Conservation (phyloP, 2,113 vertebrate genomes). For the Pollachius pollachius region DNA sequence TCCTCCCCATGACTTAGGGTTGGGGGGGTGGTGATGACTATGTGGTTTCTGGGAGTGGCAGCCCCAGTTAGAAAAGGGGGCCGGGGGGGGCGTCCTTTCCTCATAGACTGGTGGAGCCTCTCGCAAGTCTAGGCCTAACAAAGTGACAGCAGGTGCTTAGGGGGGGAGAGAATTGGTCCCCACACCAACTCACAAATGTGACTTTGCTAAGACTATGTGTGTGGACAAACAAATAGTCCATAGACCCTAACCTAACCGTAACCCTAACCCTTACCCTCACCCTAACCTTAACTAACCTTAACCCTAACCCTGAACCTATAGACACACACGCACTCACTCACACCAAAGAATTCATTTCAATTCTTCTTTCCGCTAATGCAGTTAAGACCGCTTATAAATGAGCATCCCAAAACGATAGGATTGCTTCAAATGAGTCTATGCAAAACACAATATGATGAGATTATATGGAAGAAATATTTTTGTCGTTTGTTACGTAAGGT, state of each 20-base stretch:
- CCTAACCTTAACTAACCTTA: too few relatives aligned
- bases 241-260: not conserved
- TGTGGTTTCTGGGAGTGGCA: slow-evolving; percentile 70
- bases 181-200: too few relatives aligned
- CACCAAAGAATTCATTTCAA: not conserved
- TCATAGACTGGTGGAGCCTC: slow-evolving; percentile 58
- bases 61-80: not conserved
- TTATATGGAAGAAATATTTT: too few relatives aligned
- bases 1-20: not conserved
- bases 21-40: slow-evolving; percentile 37
- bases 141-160: slow-evolving; percentile 37
- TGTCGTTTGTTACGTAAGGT: too few relatives aligned
- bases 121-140: slow-evolving; percentile 45
- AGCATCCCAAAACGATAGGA: too few relatives aligned
- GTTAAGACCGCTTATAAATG: too few relatives aligned
- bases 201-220: too few relatives aligned
- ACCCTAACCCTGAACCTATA: not conserved
- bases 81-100: not conserved
- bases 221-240: not conserved
- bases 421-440: too few relatives aligned
- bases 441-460: too few relatives aligned
- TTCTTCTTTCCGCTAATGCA: too few relatives aligned
- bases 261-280: too few relatives aligned
- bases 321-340: slow-evolving; percentile 19
- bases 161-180: too few relatives aligned